A percentile compares a stretch with the other conserved stretches of the same genome.
Evolutionary conservation across 2,888 invertebrate genomes (phyloP).

Genomic region (Petrolisthes cinctipes): DNA sequence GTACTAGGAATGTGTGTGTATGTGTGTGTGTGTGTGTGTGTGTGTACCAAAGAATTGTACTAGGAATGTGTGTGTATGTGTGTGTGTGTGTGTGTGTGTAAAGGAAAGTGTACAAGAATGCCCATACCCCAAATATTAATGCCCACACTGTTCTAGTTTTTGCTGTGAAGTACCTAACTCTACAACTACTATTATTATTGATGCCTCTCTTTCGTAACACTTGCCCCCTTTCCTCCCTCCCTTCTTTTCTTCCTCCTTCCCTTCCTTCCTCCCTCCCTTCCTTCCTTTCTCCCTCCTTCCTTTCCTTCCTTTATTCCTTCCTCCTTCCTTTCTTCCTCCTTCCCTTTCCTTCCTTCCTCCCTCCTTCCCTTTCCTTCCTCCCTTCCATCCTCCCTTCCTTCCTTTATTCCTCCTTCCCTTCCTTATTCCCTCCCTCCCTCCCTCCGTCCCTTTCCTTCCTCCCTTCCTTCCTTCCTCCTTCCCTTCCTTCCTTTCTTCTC

Average conservation of each 20-base stretch:
- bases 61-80: too few relatives aligned
- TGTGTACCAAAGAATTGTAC: too few relatives aligned
- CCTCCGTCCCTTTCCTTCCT: background rate
- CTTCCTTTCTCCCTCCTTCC: background rate
- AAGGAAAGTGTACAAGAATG: too few relatives aligned
- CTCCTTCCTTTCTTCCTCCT: background rate
- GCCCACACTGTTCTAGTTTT: too few relatives aligned
- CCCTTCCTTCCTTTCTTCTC: background rate
- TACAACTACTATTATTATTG: too few relatives aligned
- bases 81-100: too few relatives aligned
- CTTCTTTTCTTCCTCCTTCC: background rate
- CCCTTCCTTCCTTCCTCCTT: background rate
- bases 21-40: too few relatives aligned
- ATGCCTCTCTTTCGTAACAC: too few relatives aligned
- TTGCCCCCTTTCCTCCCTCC: too few relatives aligned
- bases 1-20: too few relatives aligned
- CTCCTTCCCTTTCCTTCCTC: background rate
- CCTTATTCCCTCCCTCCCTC: background rate
- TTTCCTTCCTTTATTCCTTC: background rate
- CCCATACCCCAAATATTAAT: too few relatives aligned
- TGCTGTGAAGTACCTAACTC: too few relatives aligned
- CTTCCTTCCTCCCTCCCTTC: background rate
- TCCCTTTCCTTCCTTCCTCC: background rate
- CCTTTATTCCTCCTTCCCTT: background rate
- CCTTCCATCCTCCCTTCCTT: background rate